phyloP scores from a whole-genome alignment of 2,113 vertebrate species.

The Xiphias gladius region DNA sequence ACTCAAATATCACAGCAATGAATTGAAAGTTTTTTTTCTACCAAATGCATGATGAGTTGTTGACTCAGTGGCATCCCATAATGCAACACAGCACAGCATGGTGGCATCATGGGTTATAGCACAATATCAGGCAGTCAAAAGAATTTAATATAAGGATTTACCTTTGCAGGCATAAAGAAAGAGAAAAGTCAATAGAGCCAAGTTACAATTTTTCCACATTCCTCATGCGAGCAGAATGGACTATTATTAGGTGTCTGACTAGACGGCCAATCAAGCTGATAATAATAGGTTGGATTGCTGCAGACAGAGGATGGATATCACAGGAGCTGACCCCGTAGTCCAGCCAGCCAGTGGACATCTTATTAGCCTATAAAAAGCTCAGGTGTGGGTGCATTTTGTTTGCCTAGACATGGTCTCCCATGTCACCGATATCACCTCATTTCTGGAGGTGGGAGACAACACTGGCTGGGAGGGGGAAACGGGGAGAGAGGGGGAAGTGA shows the following conservation, averaged over 20 bases:
- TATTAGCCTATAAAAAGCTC: conserved; percentile 83
- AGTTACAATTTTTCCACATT: conserved; percentile 47
- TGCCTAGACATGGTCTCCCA: conserved; percentile 72
- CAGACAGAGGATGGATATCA: conserved; percentile 57
- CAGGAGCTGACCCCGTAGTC: conserved; percentile 63
- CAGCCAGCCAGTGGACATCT: conserved; percentile 68
- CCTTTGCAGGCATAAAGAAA: conserved; percentile 18
- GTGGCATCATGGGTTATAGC: conserved; percentile 8
- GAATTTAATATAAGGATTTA: conserved; percentile 40
- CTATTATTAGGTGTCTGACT: conserved; percentile 66
- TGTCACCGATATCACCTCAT: conserved; percentile 78
- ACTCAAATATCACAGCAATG: conserved; percentile 16
- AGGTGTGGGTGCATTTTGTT: conserved; percentile 80
- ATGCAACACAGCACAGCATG: conserved; percentile 31
- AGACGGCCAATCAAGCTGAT: conserved; percentile 69
- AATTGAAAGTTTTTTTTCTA: conserved; percentile 1
- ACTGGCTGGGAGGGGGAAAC: conserved; percentile 10
- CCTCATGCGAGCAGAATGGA: conserved; percentile 21
- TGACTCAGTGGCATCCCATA: conserved; percentile 25
- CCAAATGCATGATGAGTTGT: conserved; percentile 14
- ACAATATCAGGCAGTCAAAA: conserved; percentile 26
- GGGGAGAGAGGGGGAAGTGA: not conserved
- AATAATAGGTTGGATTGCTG: conserved; percentile 68
- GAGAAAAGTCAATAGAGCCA: conserved; percentile 9
- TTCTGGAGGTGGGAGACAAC: conserved; percentile 67